Conservation (phyloP, 2,888 invertebrate species). For the Stenolophus ochropezus region DNA sequence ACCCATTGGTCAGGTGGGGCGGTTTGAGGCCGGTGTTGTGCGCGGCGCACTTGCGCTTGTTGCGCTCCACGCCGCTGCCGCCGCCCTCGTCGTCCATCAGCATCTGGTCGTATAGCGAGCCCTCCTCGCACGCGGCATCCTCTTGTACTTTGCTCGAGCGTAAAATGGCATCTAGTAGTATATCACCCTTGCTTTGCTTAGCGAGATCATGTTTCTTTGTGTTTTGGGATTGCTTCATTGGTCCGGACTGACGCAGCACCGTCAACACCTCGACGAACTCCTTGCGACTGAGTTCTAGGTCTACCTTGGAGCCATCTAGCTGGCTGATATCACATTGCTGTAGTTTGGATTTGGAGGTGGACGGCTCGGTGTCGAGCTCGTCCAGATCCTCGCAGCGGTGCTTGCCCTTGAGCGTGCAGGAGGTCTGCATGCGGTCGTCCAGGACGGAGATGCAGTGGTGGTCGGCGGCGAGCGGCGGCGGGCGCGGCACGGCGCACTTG, state of each 20-base stretch:
- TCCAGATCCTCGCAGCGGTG: slow-evolving; percentile 86
- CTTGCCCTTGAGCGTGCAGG: slow-evolving; percentile 84
- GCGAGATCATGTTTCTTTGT: slow-evolving; percentile 69
- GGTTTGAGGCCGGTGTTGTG: neutral
- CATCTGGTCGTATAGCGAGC: neutral
- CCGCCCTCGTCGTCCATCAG: slow-evolving; percentile 11
- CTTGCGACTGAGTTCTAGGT: slow-evolving; percentile 71
- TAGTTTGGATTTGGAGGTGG: slow-evolving; percentile 67
- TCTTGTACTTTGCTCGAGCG: slow-evolving; percentile 63
- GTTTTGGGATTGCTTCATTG: slow-evolving; percentile 63
- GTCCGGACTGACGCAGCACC: slow-evolving; percentile 69
- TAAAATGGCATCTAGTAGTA: slow-evolving; percentile 71
- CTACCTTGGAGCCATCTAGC: slow-evolving; percentile 69
- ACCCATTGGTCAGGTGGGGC: neutral
- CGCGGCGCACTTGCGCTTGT: neutral
- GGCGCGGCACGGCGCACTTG: slow-evolving; percentile 62
- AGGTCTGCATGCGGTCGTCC: slow-evolving; percentile 83
- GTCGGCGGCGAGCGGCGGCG: slow-evolving; percentile 67
- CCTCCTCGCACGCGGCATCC: slow-evolving; percentile 62
- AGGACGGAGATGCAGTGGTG: slow-evolving; percentile 69
- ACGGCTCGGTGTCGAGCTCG: slow-evolving; percentile 79
- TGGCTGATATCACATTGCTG: slow-evolving; percentile 61
- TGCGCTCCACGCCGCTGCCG: neutral
- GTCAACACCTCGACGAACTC: slow-evolving; percentile 72
- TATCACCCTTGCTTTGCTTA: slow-evolving; percentile 67